Conservation (phyloP, 1,140 invertebrate species). For the Penaeus chinensis region DNA sequence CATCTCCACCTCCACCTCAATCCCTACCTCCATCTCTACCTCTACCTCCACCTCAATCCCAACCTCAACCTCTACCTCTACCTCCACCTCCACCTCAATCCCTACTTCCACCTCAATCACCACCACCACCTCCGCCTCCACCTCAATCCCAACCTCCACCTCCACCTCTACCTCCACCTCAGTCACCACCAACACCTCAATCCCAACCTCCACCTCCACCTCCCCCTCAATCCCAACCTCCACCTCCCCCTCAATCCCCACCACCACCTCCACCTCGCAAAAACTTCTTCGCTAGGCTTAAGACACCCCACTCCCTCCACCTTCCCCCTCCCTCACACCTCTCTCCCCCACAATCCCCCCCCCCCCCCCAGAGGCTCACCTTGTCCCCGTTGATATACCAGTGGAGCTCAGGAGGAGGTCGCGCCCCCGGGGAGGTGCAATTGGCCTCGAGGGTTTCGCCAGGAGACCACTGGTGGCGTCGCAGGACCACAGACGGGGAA, state of each 20-base stretch:
- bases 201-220: not conserved
- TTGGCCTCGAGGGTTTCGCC: not conserved
- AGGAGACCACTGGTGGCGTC: not conserved
- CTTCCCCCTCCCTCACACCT: not conserved
- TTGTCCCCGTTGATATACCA: slow-evolving; percentile 36
- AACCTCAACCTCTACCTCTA: no score
- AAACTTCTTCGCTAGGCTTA: no score
- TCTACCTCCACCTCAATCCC: no score
- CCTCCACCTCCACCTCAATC: no score
- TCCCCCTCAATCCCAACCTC: not conserved
- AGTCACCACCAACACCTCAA: not conserved
- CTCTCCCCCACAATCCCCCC: not conserved
- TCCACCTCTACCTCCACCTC: no score
- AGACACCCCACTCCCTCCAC: not conserved
- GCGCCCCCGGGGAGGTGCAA: not conserved
- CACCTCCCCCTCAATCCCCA: not conserved
- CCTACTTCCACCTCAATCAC: no score
- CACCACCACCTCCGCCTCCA: no score
- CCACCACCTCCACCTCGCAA: no score
- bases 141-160: no score
- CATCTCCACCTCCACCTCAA: no score
- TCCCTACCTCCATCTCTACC: no score
- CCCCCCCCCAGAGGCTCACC: not conserved
- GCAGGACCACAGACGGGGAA: not conserved
- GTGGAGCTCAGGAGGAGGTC: not conserved